These are phyloP conservation scores for Zygaena filipendulae DNA, from an alignment of 2,888 invertebrate species.

Conservation along the genomic window DNA sequence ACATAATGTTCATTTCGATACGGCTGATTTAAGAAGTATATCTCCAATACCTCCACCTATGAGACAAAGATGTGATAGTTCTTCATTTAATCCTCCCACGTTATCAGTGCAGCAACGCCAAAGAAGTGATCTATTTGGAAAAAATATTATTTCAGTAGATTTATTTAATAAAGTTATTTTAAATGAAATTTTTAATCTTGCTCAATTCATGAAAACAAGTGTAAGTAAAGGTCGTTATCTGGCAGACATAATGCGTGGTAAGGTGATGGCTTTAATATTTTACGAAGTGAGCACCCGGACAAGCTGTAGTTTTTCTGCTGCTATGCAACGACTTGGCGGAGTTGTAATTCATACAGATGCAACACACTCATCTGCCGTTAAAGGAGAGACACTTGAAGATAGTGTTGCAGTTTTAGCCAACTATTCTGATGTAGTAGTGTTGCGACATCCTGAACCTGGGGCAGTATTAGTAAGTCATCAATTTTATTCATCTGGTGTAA, in stretches of 20 bases:
- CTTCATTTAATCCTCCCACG: constrained; percentile 50
- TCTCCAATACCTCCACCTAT: constrained; percentile 55
- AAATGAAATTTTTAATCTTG: constrained; percentile 94
- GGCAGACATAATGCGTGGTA: constrained; percentile 89
- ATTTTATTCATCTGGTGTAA: too few relatives aligned
- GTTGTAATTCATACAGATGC: constrained; percentile 91
- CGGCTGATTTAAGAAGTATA: constrained; percentile 50
- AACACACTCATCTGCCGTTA: constrained; percentile 91
- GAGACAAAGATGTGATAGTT: constrained; percentile 68
- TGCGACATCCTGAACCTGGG: constrained; percentile 93
- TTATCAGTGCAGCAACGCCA: constrained; percentile 50
- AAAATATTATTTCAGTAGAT: constrained; percentile 86
- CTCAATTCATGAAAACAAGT: constrained; percentile 85
- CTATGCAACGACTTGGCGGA: constrained; percentile 97
- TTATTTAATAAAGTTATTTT: constrained; percentile 90
- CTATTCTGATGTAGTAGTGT: constrained; percentile 93
- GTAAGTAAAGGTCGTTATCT: constrained; percentile 86
- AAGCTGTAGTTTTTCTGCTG: constrained; percentile 94
- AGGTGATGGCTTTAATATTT: constrained; percentile 95
- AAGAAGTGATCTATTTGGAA: constrained; percentile 68
- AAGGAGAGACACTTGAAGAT: constrained; percentile 96
- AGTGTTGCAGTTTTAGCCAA: constrained; percentile 89
- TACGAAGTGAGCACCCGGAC: constrained; percentile 98
- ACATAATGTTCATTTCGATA: constrained; percentile 71
- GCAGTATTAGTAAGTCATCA: constrained; percentile 88